Evolutionary conservation across 2,797 vertebrate species (phyloP).

Genomic region (Alectoris magna): DNA sequence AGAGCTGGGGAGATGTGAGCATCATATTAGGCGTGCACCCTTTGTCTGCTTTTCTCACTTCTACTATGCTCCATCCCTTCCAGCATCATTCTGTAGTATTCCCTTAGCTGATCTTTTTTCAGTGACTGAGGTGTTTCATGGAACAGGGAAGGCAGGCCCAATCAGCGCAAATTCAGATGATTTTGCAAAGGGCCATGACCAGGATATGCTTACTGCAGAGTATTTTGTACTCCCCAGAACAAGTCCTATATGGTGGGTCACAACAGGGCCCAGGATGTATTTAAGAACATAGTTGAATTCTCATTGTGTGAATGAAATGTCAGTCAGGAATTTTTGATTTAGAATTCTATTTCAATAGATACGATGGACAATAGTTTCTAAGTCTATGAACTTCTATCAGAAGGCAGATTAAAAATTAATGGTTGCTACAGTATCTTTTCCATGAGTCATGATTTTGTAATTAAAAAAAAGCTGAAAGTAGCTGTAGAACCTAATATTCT

Average conservation of each 20-base stretch:
- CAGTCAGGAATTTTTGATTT: background rate
- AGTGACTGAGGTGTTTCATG: background rate
- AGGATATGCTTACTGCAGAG: background rate
- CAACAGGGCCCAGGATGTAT: background rate
- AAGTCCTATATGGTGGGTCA: background rate
- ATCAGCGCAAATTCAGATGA: background rate
- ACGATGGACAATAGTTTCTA: background rate
- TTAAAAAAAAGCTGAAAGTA: background rate
- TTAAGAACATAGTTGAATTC: background rate
- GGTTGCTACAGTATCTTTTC: background rate
- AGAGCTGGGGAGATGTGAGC: background rate
- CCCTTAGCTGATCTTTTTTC: background rate
- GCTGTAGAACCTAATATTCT: background rate
- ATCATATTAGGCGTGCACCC: background rate
- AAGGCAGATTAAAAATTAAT: conserved; percentile 13
- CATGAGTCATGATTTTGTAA: background rate
- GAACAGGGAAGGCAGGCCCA: background rate
- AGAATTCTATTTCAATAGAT: background rate
- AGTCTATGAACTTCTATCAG: conserved; percentile 2
- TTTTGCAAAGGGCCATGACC: background rate
- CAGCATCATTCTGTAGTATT: background rate
- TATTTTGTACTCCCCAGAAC: background rate
- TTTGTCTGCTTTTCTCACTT: background rate
- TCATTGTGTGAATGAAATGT: background rate
- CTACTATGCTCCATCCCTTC: background rate